Evolutionary conservation across 2,888 invertebrate species (phyloP), one percentile per base, ranked within the genome.

Genomic region (Scaptomyza tumidula): DNA sequence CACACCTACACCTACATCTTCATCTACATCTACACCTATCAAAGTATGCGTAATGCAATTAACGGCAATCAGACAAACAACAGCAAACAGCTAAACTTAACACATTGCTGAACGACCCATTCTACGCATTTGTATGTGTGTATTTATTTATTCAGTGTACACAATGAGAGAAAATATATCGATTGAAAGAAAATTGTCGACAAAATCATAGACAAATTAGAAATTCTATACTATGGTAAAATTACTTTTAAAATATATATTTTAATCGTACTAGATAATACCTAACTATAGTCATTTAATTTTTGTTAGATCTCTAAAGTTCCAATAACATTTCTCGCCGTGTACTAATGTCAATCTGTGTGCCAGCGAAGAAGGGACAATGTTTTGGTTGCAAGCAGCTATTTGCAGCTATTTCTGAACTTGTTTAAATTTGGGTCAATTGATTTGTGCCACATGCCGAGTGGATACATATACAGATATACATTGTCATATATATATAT

Each of bases 361-460:
- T 41, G 29, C 41, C 19, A 24, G 19, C 13, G 7, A 37, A 50
- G 19, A 37, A 50, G 24, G 57, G 14, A 41, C 45, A 45, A 43
- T 45, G 68, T 54, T 62, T 55, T 67, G 67, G 75, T 71, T 86
- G 77, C 69, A 71, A 75, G 71, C 64, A 71, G 81, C 87, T 1
- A 19, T 19, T 77, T 66, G 79, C 79, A 88, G 86, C 85, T 80
- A 80, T 81, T 81, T 81, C 80, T 83, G 80, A 75, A 75, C 77
- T 70, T 73, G 74, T 81, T 89, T 89, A 85, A 79, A 87, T 87
- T 86, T 80, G 85, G 89, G 86, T 87, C 86, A 81, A 86, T 86
- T 87, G 87, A 87, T 76, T 81, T 71, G 80, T 63, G 85, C 75
- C 89, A 75, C 82, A 84, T 78, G 35, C 56, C 56, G 53, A 62